Percentiles rank a stretch among this genome's conserved stretches.
These are phyloP conservation scores for Bradypodion ventrale DNA, from an alignment of 2,797 vertebrate species.

Conservation along the genomic window DNA sequence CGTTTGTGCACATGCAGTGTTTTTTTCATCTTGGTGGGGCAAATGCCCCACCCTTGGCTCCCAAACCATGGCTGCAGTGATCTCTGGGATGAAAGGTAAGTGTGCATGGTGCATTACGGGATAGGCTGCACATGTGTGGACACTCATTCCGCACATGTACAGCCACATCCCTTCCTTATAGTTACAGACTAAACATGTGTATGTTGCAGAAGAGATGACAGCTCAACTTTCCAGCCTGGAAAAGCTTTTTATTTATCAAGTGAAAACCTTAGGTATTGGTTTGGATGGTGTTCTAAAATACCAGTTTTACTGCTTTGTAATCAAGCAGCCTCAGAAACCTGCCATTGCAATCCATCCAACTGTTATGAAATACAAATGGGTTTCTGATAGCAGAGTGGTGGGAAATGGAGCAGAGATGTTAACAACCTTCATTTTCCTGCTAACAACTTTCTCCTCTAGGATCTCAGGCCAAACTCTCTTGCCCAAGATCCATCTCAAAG, in stretches of 20 bases:
- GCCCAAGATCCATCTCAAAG: slow-evolving; percentile 36
- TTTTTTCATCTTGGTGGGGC: too few species aligned
- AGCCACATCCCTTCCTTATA: too few species aligned
- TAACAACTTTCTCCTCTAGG: slow-evolving; percentile 44
- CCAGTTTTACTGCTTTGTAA: neutral
- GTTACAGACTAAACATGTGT: slow-evolving; percentile 34
- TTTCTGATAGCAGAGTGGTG: slow-evolving; percentile 1
- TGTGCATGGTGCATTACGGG: too few species aligned
- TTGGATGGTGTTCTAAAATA: neutral
- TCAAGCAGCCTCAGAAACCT: neutral
- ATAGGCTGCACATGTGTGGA: too few species aligned
- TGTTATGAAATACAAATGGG: neutral
- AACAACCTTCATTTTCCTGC: slow-evolving; percentile 53
- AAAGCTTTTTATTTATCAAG: neutral
- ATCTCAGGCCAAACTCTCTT: slow-evolving; percentile 39
- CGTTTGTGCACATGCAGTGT: too few species aligned
- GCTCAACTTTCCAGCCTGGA: neutral
- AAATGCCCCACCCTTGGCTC: too few species aligned
- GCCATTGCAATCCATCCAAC: neutral
- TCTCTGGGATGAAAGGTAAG: too few species aligned
- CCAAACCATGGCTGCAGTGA: too few species aligned
- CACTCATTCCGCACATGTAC: too few species aligned
- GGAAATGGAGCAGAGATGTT: slow-evolving; percentile 52
- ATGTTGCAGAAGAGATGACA: slow-evolving; percentile 16
- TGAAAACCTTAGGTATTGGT: neutral